These are phyloP conservation scores for Autographa gamma DNA, from an alignment of 2,888 invertebrate genomes.

Conservation along the genomic window DNA sequence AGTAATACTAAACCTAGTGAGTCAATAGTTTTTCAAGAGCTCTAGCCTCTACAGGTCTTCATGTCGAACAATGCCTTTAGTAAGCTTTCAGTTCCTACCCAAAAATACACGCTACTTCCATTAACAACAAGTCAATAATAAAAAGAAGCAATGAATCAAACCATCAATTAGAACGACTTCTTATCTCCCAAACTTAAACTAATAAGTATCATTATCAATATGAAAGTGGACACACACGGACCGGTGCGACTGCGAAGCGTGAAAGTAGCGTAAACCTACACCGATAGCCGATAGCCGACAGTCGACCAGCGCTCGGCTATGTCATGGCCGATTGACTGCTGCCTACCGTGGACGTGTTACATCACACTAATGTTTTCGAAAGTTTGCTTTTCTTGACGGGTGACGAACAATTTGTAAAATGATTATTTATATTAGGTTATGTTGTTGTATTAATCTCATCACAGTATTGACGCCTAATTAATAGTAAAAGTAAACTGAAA, in stretches of 20 bases:
- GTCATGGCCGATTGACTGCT: constrained; percentile 47
- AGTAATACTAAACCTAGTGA: too few relatives aligned
- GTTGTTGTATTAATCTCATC: too few relatives aligned
- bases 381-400: not conserved
- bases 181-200: not conserved
- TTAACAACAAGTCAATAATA: too few relatives aligned
- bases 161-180: not conserved
- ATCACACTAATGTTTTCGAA: constrained; percentile 12
- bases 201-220: not conserved
- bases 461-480: too few relatives aligned
- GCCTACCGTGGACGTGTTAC: constrained; percentile 50
- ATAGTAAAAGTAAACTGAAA: too few relatives aligned
- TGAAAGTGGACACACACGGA: constrained; percentile 9
- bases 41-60: too few relatives aligned
- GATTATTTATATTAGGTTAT: not conserved
- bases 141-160: not conserved
- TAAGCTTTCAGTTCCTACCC: too few relatives aligned
- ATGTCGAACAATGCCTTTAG: too few relatives aligned
- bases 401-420: not conserved
- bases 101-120: too few relatives aligned
- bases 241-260: constrained; percentile 56
- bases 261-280: constrained; percentile 66
- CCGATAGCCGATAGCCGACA: constrained; percentile 60
- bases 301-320: constrained; percentile 27
- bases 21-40: too few relatives aligned